These are phyloP conservation scores for Clarias laeviceps DNA, from an alignment of 2,797 vertebrate genomes.

Conservation along the genomic window DNA sequence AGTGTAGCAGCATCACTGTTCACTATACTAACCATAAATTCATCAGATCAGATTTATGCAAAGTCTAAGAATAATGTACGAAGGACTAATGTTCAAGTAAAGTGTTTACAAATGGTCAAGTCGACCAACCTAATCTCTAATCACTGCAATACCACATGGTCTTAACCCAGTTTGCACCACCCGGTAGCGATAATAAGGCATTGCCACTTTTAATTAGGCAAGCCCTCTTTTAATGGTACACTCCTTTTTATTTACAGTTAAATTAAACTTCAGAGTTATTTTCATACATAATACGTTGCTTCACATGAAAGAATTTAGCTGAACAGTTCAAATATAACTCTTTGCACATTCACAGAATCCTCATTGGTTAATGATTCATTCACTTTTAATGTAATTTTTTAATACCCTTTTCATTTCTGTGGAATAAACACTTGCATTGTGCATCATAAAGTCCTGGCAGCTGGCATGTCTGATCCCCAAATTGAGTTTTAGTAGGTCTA, in stretches of 20 bases:
- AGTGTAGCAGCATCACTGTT: background rate
- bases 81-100: background rate
- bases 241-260: background rate
- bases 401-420: constrained; percentile 64
- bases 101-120: background rate
- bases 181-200: background rate
- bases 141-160: background rate
- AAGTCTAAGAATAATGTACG: background rate
- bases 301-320: background rate
- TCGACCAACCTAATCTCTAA: background rate
- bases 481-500: constrained; percentile 85
- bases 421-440: constrained; percentile 75
- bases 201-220: background rate
- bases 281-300: background rate
- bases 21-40: background rate
- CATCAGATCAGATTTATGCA: background rate
- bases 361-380: background rate
- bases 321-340: background rate
- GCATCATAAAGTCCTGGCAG: constrained; percentile 79
- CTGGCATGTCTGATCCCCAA: constrained; percentile 88
- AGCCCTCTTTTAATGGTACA: background rate
- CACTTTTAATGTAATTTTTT: constrained; percentile 68
- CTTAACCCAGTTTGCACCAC: background rate
- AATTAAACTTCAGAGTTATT: background rate
- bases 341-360: background rate